A percentile compares a stretch with the other conserved stretches of the same genome.
Conservation (phyloP, 1,140 invertebrate species). For the Ceratosolen fusciceps region DNA sequence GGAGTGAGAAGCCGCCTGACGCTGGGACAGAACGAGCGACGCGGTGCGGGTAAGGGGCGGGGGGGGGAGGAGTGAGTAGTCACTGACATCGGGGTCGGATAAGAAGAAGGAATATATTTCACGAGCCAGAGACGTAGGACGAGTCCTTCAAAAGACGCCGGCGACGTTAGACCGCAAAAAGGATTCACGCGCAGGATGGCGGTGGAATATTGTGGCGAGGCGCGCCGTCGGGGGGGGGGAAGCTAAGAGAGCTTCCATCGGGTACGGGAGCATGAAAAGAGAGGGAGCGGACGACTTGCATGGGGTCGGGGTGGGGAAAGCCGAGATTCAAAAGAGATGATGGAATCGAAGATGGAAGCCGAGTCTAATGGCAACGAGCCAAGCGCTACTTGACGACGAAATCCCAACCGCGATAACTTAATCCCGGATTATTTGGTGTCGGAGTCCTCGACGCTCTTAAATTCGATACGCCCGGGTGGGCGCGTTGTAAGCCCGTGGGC, state of each 20-base stretch:
- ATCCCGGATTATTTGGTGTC: constrained; percentile 62
- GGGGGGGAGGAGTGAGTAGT: constrained; percentile 54
- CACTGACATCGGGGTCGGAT: constrained; percentile 66
- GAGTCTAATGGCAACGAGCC: neutral
- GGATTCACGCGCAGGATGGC: constrained; percentile 63
- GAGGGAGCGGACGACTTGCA: constrained; percentile 37
- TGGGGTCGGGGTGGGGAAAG: constrained; percentile 20
- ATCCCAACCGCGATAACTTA: constrained; percentile 66
- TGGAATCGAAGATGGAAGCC: constrained; percentile 51
- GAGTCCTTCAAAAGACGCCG: constrained; percentile 70
- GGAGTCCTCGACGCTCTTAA: constrained; percentile 21
- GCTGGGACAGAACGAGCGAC: too few relatives aligned
- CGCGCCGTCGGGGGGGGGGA: constrained; percentile 45
- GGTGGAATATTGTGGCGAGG: constrained; percentile 36
- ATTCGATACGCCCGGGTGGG: constrained; percentile 34
- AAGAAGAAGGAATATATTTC: constrained; percentile 72
- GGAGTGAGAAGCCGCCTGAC: too few relatives aligned
- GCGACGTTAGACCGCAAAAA: constrained; percentile 64
- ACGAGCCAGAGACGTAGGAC: constrained; percentile 69
- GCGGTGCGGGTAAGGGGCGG: constrained; percentile 52
- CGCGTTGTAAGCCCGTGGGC: constrained; percentile 1
- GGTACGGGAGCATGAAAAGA: constrained; percentile 14
- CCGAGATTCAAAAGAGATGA: constrained; percentile 41
- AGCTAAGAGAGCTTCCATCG: constrained; percentile 39
- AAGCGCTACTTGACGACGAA: constrained; percentile 64